A percentile compares a stretch with the other conserved stretches of the same genome.
phyloP scores from a whole-genome alignment of 2,113 vertebrate genomes.

The Taurulus bubalis region DNA sequence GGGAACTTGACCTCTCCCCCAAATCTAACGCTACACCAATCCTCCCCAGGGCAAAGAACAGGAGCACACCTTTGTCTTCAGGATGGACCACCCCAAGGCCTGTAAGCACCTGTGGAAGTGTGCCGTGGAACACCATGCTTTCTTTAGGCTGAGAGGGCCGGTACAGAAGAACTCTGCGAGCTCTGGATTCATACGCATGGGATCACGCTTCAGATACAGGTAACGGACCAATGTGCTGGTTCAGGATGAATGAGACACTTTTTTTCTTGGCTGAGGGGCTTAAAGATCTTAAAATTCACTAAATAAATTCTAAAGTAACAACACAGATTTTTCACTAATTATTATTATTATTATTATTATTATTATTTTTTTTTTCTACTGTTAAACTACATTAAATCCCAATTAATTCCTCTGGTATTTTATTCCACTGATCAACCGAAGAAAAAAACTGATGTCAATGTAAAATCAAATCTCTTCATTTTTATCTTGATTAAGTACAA shows the following conservation, averaged over 20 bases:
- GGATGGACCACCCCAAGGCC: constrained; percentile 97
- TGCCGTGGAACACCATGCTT: constrained; percentile 97
- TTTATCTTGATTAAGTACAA: background rate
- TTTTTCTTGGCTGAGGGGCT: background rate
- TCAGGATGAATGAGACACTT: background rate
- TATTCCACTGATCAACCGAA: background rate
- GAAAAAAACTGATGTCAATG: background rate
- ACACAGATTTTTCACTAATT: background rate
- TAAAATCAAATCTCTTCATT: background rate
- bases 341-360: no score
- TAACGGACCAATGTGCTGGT: constrained; percentile 50
- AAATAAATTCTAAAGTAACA: background rate
- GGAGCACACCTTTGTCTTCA: constrained; percentile 98
- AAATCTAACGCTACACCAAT: background rate
- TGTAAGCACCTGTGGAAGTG: constrained; percentile 99
- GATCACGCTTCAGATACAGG: constrained; percentile 98
- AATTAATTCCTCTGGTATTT: background rate
- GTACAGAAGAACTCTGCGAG: constrained; percentile 90
- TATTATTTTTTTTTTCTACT: background rate
- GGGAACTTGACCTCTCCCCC: background rate
- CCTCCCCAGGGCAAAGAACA: constrained; percentile 93
- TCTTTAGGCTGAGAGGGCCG: constrained; percentile 95
- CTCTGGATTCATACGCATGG: constrained; percentile 94
- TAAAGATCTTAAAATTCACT: background rate
- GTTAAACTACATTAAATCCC: background rate